phyloP scores from a whole-genome alignment of 2,888 invertebrate genomes.

The Acrobasis suavella region DNA sequence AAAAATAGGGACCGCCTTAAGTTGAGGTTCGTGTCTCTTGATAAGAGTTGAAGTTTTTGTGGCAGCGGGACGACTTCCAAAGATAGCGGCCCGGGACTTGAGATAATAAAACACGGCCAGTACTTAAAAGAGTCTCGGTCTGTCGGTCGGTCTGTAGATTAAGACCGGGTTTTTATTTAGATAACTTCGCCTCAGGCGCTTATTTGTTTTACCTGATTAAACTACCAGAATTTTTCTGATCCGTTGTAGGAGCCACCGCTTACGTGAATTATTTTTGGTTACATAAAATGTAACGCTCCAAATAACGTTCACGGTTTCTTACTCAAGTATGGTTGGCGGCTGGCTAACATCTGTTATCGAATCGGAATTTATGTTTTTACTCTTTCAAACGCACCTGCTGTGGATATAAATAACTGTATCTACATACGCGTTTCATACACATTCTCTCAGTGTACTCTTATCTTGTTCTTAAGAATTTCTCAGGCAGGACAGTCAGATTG shows the following conservation, averaged over 20 bases:
- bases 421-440: conserved; percentile 30
- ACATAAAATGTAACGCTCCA: conserved; percentile 60
- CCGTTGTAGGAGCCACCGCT: conserved; percentile 38
- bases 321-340: conserved; percentile 61
- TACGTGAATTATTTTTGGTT: conserved; percentile 56
- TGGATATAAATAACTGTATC: conserved; percentile 55
- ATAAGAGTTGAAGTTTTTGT: conserved; percentile 79
- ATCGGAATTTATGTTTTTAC: conserved; percentile 72
- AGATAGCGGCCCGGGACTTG: conserved; percentile 61
- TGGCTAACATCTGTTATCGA: conserved; percentile 77
- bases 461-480: conserved; percentile 46
- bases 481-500: conserved; percentile 45
- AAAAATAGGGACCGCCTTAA: conserved; percentile 74
- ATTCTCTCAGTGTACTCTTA: conserved; percentile 27
- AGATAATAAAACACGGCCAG: conserved; percentile 68
- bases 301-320: conserved; percentile 58
- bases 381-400: conserved; percentile 73
- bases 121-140: conserved; percentile 59
- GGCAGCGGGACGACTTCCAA: conserved; percentile 60
- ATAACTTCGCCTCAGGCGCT: conserved; percentile 56
- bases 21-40: conserved; percentile 76
- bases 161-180: conserved; percentile 62
- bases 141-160: conserved; percentile 49
- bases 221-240: conserved; percentile 48
- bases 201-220: conserved; percentile 63